These are phyloP conservation scores for Lithophane ornitopus DNA, from an alignment of 2,888 invertebrate genomes.

Conservation along the genomic window DNA sequence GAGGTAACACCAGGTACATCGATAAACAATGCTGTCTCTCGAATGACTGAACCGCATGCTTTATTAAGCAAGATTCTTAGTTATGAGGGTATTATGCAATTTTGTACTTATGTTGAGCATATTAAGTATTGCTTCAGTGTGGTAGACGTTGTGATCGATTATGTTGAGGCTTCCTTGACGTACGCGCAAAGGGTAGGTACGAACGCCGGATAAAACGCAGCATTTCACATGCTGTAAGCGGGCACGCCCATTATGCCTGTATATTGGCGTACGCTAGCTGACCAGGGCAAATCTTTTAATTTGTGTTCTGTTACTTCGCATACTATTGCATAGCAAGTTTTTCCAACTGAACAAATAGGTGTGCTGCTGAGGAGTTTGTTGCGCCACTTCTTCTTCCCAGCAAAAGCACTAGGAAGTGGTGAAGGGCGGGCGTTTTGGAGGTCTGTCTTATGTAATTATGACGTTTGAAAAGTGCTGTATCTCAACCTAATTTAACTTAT, in stretches of 20 bases:
- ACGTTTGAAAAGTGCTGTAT: not conserved
- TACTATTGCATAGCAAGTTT: no score
- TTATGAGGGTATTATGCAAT: constrained; percentile 27
- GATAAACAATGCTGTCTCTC: constrained; percentile 34
- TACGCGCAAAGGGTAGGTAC: not conserved
- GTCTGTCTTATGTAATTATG: not conserved
- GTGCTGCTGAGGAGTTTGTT: no score
- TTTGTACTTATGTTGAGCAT: not conserved
- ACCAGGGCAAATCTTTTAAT: no score
- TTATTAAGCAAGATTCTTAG: constrained; percentile 41
- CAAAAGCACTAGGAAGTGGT: no score
- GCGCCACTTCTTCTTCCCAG: no score
- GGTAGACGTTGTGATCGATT: constrained; percentile 3
- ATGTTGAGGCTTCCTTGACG: not conserved
- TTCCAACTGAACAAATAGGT: no score
- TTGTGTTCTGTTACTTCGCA: no score
- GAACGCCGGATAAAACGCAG: not conserved
- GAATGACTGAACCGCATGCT: constrained; percentile 44
- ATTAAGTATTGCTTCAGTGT: not conserved
- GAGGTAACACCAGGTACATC: constrained; percentile 40
- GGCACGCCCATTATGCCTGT: not conserved
- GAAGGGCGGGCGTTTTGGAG: no score
- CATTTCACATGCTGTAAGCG: not conserved
- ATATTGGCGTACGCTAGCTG: no score
- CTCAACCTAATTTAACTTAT: no score